Conservation (phyloP, 2,113 vertebrate species). For the Nothobranchius kuhntae region DNA sequence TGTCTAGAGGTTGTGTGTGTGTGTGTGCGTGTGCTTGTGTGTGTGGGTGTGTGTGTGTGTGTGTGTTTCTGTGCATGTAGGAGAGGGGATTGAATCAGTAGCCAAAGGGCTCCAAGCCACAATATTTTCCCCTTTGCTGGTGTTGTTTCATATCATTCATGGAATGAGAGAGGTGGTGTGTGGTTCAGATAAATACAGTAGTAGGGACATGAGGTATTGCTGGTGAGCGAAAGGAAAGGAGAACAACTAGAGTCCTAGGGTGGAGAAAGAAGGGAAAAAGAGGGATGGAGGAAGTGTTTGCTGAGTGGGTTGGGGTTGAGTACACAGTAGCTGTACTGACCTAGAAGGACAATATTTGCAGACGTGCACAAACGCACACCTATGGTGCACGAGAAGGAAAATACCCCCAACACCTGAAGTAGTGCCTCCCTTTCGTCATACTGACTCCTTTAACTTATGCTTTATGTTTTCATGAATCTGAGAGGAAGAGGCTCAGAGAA, state of each 20-base stretch:
- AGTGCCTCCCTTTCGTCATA: slow-evolving; percentile 19
- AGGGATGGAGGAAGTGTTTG: slow-evolving; percentile 57
- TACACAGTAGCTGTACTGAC: slow-evolving; percentile 73
- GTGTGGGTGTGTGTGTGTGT: slow-evolving; percentile 28
- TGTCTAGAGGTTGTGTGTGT: slow-evolving; percentile 70
- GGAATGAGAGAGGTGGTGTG: slow-evolving; percentile 37
- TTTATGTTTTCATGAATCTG: neutral
- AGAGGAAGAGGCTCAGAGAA: neutral
- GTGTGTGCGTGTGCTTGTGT: too few species aligned
- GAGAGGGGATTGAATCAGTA: slow-evolving; percentile 53
- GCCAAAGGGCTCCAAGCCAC: slow-evolving; percentile 66
- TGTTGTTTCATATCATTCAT: slow-evolving; percentile 72
- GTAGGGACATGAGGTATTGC: slow-evolving; percentile 41
- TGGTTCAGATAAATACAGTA: slow-evolving; percentile 48
- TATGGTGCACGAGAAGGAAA: slow-evolving; percentile 39
- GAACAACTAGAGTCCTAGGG: slow-evolving; percentile 16
- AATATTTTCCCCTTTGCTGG: slow-evolving; percentile 67
- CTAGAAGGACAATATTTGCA: slow-evolving; percentile 74
- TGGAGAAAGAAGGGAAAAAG: slow-evolving; percentile 12
- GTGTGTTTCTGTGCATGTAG: slow-evolving; percentile 21
- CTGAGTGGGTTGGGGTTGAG: slow-evolving; percentile 69
- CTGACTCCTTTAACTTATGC: neutral
- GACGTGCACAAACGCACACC: slow-evolving; percentile 65
- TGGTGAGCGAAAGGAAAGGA: slow-evolving; percentile 23
- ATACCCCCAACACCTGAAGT: slow-evolving; percentile 8